Evolutionary conservation across 2,113 vertebrate genomes (phyloP).

Genomic region (Macroglossus sobrinus): DNA sequence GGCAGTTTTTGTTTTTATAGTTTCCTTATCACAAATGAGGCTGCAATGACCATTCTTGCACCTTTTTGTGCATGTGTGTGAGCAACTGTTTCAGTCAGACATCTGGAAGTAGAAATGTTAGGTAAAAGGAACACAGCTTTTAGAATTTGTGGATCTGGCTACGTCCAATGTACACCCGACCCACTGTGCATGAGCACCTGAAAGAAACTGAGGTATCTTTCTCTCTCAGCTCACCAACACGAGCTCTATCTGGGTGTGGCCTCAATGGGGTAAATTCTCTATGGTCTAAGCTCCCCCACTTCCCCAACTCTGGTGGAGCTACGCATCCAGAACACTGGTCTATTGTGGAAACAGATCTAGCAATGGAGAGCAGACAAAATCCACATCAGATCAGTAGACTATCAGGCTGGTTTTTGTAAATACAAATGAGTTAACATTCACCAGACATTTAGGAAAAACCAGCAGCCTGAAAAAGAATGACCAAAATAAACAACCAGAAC

Average conservation of each 20-base stretch:
- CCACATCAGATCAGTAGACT: not conserved
- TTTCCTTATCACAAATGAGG: not conserved
- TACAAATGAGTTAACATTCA: not conserved
- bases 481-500: constrained; percentile 62
- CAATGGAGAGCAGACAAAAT: not conserved
- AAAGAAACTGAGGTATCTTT: not conserved
- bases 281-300: not conserved
- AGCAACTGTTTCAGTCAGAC: not conserved
- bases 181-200: not conserved
- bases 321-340: not conserved
- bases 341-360: not conserved
- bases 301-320: not conserved
- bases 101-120: not conserved
- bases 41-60: not conserved
- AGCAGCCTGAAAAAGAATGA: constrained; percentile 51
- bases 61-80: not conserved
- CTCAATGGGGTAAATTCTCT: not conserved
- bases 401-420: not conserved
- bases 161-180: not conserved
- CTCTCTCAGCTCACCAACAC: not conserved
- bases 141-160: not conserved
- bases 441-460: constrained; percentile 18
- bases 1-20: not conserved
- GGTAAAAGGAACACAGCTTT: not conserved
- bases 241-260: not conserved